Evolutionary conservation across 2,113 vertebrate species (phyloP).

Genomic region (Osmerus eperlanus): DNA sequence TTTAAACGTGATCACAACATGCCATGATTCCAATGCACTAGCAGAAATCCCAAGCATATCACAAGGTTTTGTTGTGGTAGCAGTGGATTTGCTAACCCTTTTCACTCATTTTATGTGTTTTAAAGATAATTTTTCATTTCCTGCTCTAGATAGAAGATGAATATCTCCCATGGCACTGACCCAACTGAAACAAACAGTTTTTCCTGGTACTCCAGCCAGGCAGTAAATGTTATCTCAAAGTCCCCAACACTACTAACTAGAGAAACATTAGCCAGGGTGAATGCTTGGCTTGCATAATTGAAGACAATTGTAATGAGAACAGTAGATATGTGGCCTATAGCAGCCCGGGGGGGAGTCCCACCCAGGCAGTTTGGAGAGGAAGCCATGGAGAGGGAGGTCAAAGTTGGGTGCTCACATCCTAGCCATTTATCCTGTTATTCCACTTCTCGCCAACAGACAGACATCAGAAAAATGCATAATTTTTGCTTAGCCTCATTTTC

Average conservation of each 20-base stretch:
- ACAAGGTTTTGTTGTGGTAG: constrained; percentile 36
- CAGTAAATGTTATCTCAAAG: constrained; percentile 43
- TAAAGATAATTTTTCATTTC: constrained; percentile 67
- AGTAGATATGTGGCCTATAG: constrained; percentile 53
- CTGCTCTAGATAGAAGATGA: constrained; percentile 58
- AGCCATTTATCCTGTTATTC: constrained; percentile 51
- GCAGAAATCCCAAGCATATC: constrained; percentile 1
- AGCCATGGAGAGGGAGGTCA: constrained; percentile 61
- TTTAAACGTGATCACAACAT: too few species aligned
- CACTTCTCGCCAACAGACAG: constrained; percentile 33
- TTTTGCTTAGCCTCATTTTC: neutral
- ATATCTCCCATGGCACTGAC: constrained; percentile 58
- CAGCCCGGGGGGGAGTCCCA: constrained; percentile 51
- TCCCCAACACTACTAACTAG: constrained; percentile 49
- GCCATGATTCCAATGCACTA: neutral
- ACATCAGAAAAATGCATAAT: too few species aligned
- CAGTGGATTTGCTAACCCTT: constrained; percentile 51
- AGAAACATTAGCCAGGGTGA: constrained; percentile 41
- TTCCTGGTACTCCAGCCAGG: constrained; percentile 8
- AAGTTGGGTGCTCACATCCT: constrained; percentile 46
- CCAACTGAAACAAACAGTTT: constrained; percentile 68
- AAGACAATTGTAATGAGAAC: constrained; percentile 45
- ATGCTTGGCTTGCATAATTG: constrained; percentile 30
- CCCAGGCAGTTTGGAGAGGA: constrained; percentile 64
- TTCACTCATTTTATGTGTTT: constrained; percentile 62